Evolutionary conservation across 2,113 vertebrate genomes (phyloP).

Genomic region (Orycteropus afer): DNA sequence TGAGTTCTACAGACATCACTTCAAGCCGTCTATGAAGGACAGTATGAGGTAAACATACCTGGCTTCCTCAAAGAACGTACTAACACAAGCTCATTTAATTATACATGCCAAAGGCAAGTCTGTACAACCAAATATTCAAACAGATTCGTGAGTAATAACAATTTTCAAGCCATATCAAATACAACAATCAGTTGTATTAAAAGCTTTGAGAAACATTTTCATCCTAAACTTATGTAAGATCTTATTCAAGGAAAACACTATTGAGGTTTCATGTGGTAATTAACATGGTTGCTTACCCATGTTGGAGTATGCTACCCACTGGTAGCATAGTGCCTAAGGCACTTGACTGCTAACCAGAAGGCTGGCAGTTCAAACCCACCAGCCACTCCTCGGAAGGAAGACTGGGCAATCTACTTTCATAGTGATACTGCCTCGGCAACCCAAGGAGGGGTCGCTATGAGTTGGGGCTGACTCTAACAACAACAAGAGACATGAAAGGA

Average conservation of each 20-base stretch:
- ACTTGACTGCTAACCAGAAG: no score
- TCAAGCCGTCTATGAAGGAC: not conserved
- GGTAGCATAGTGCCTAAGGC: no score
- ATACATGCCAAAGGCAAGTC: constrained; percentile 4
- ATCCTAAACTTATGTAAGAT: not conserved
- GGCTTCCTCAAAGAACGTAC: constrained; percentile 48
- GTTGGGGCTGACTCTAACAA: no score
- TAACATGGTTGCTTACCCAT: not conserved
- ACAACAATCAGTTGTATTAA: not conserved
- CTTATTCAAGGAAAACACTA: not conserved
- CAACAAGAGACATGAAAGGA: not conserved
- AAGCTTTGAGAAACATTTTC: constrained; percentile 13
- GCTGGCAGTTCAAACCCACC: no score
- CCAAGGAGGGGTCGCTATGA: no score
- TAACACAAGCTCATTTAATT: constrained; percentile 45
- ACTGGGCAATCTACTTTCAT: no score
- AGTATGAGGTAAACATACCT: not conserved
- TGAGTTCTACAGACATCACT: not conserved
- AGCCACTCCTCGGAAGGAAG: no score
- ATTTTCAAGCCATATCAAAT: not conserved
- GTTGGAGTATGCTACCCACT: no score
- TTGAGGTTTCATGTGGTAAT: not conserved
- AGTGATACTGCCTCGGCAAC: no score
- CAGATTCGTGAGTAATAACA: constrained; percentile 33
- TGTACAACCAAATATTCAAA: not conserved